Conservation (phyloP, 2,113 vertebrate genomes). For the Passer domesticus region DNA sequence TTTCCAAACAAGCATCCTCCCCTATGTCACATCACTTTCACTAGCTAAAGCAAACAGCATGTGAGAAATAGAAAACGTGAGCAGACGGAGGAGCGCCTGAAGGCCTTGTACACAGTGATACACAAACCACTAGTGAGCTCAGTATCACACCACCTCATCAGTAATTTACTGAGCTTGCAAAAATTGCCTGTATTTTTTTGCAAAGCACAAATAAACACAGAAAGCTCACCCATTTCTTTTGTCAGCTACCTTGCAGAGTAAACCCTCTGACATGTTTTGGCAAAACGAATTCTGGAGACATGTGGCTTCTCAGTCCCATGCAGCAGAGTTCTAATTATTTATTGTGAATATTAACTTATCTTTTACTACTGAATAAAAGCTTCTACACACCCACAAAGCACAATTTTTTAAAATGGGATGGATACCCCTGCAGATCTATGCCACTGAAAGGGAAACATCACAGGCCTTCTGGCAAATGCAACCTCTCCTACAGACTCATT, state of each 20-base stretch:
- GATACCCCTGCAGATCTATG: background rate
- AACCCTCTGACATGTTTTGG: background rate
- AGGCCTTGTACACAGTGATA: background rate
- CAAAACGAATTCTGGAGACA: background rate
- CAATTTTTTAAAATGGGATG: background rate
- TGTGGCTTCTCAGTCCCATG: background rate
- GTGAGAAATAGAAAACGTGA: background rate
- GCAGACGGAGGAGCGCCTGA: background rate
- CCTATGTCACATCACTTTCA: background rate
- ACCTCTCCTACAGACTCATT: background rate
- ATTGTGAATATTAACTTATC: background rate
- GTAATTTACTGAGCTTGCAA: background rate
- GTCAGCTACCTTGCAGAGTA: background rate
- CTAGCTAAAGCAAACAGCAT: background rate
- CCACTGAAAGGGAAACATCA: background rate
- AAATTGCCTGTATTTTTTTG: background rate
- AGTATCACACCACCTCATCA: background rate
- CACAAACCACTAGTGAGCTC: background rate
- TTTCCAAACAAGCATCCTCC: background rate
- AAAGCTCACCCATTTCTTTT: background rate
- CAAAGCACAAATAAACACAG: background rate
- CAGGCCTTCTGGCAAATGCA: background rate
- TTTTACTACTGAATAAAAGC: background rate
- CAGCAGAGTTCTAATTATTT: background rate
- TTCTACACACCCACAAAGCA: background rate